These are phyloP conservation scores for Sinosuthora webbiana DNA, from an alignment of 2,113 vertebrate genomes.

Conservation along the genomic window DNA sequence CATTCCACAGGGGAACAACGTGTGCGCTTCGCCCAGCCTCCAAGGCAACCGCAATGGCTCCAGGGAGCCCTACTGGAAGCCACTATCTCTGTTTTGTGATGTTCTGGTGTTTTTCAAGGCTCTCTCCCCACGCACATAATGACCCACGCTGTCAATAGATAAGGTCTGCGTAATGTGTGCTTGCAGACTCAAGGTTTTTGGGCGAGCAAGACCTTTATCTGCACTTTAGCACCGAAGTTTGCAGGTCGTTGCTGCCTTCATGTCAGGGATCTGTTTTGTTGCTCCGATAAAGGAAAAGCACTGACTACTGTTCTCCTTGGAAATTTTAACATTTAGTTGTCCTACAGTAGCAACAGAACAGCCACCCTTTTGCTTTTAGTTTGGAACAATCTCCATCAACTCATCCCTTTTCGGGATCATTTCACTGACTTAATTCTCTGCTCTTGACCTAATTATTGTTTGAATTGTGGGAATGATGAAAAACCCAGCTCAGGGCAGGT, in stretches of 20 bases:
- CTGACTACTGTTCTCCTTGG: not conserved
- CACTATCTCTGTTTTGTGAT: not conserved
- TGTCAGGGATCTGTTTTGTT: not conserved
- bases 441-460: not conserved
- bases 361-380: not conserved
- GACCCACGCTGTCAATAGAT: slow-evolving; percentile 10
- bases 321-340: not conserved
- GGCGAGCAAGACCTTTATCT: not conserved
- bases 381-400: not conserved
- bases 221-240: not conserved
- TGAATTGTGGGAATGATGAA: not conserved
- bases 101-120: slow-evolving; percentile 62
- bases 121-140: not conserved
- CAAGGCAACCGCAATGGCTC: not conserved
- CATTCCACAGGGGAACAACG: not conserved
- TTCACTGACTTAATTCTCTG: not conserved
- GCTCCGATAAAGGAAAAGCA: not conserved
- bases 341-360: not conserved
- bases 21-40: not conserved
- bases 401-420: not conserved
- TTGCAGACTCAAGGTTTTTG: not conserved
- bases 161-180: not conserved
- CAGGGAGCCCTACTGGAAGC: not conserved
- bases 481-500: not conserved
- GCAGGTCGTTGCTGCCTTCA: not conserved